Base-by-base conservation (phyloP, 2,888 invertebrate genomes). In the Ophion ventricosus region DNA sequence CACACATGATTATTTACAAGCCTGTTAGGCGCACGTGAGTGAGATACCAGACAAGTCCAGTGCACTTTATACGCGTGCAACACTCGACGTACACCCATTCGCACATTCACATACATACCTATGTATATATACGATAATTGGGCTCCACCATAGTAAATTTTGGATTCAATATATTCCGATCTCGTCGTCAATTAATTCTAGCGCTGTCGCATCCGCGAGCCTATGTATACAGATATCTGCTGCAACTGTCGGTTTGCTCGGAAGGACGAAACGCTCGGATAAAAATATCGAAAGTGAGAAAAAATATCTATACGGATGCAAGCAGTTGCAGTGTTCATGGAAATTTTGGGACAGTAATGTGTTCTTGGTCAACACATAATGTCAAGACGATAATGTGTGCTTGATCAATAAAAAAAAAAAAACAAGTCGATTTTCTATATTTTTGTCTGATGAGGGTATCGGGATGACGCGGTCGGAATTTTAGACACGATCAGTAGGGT, bases 1-100 rank as follows among this genome's bases (percentile, higher is more conserved):
- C 73, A 54, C 56, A 74, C 49, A 81, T 77, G 77, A 81, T 84
- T 77, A 81, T 77, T 84, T 80, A 78, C 80, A 69, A 80, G 49
- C 54, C 64, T 74, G 77, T 81, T 74, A 69, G 29, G 49, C 43
- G 56, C 63, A 80, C 72, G 73, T 59, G 80, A 73, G 76, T 69
- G 40, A 76, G 83, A 77, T 77, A 83, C 61, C 73, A n/a, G 67
- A 66, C 25, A 26, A 75, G 54, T 54, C 25, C 23, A 11, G 11
- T 57, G 8, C 40, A n/a, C 59, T n/a, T 59, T 23, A 76, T 76
- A 17, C 64, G 20, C 0, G 56, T 43, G 17, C n/a, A 1, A 49
- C 17, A 14, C 49, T 49, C 49, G 14, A 17, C 4, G 17, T 4
- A 3, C 49, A 0, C 17, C 49, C 49, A 43, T 14, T 11, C 14